Conservation (phyloP, 1,140 invertebrate species). For the Diplogasteroides magnus region DNA sequence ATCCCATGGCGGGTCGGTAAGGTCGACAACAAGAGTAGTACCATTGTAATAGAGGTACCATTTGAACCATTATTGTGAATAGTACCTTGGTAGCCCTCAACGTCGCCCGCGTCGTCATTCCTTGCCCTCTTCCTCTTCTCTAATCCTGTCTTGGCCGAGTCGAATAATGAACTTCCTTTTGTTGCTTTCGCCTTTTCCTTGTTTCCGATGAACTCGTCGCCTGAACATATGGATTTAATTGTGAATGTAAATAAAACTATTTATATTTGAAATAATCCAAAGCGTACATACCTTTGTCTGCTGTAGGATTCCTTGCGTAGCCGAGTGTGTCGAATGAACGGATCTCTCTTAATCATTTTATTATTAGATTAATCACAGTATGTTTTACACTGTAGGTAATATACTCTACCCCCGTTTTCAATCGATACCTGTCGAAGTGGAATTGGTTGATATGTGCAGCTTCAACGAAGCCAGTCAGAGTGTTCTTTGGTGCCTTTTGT, state of each 20-base stretch:
- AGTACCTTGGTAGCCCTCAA: constrained; percentile 70
- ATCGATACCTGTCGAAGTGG: constrained; percentile 98
- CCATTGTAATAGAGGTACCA: no score
- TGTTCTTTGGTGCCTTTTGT: constrained; percentile 69
- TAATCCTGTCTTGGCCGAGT: constrained; percentile 51
- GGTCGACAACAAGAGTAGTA: no score
- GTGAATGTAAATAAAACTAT: neutral
- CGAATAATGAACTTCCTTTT: constrained; percentile 44
- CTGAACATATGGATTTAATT: neutral
- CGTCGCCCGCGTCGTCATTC: constrained; percentile 83
- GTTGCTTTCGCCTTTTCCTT: constrained; percentile 38
- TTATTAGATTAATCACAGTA: no score
- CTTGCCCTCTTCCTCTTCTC: constrained; percentile 81
- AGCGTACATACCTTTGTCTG: constrained; percentile 62
- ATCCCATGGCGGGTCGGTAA: no score
- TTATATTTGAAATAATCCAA: neutral
- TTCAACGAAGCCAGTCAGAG: constrained; percentile 87
- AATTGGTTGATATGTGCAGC: constrained; percentile 90
- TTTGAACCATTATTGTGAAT: no score
- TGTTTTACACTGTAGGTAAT: no score
- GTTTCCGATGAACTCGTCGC: constrained; percentile 42
- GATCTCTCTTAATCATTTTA: no score
- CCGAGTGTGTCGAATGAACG: constrained; percentile 76
- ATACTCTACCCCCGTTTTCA: no score
- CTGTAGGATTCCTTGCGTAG: constrained; percentile 88